phyloP scores from a whole-genome alignment of 2,797 vertebrate species.

The Amblyopsis hoosieri region DNA sequence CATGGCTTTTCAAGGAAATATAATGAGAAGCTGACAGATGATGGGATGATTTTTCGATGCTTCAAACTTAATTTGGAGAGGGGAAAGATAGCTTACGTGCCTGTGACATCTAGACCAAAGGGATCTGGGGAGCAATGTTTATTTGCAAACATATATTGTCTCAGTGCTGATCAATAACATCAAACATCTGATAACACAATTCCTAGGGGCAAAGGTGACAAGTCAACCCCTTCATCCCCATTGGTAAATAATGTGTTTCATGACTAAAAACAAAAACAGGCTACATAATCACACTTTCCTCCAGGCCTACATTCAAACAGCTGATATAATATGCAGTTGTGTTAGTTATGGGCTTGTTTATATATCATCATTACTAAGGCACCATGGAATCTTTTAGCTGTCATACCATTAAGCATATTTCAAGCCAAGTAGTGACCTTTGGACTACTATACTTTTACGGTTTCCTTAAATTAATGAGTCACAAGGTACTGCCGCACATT shows the following conservation, averaged over 20 bases:
- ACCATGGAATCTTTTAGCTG: conserved; percentile 9
- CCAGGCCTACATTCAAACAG: not conserved
- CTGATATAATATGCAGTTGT: conserved; percentile 24
- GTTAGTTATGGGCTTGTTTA: conserved; percentile 31
- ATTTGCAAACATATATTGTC: conserved; percentile 28
- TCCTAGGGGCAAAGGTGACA: conserved; percentile 56
- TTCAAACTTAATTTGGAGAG: conserved; percentile 5
- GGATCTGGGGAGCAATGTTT: conserved; percentile 17
- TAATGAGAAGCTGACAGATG: not conserved
- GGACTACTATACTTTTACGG: conserved; percentile 30
- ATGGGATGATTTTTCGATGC: conserved; percentile 2
- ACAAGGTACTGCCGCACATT: conserved; percentile 14
- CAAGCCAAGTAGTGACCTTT: conserved; percentile 36
- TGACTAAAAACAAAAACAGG: conserved; percentile 16
- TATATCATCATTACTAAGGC: conserved; percentile 29
- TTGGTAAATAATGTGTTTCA: conserved; percentile 31
- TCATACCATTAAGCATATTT: conserved; percentile 35
- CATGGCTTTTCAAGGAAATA: not conserved
- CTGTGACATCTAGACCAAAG: conserved; percentile 28
- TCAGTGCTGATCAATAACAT: conserved; percentile 53
- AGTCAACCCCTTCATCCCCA: conserved; percentile 22
- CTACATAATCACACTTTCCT: conserved; percentile 30
- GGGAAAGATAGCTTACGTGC: conserved; percentile 4
- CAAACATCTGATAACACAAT: conserved; percentile 45
- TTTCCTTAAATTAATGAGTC: conserved; percentile 13